Evolutionary conservation across 1,140 invertebrate genomes (phyloP), one percentile per base, ranked within the genome.

Genomic region (Lordiphosa mommai): DNA sequence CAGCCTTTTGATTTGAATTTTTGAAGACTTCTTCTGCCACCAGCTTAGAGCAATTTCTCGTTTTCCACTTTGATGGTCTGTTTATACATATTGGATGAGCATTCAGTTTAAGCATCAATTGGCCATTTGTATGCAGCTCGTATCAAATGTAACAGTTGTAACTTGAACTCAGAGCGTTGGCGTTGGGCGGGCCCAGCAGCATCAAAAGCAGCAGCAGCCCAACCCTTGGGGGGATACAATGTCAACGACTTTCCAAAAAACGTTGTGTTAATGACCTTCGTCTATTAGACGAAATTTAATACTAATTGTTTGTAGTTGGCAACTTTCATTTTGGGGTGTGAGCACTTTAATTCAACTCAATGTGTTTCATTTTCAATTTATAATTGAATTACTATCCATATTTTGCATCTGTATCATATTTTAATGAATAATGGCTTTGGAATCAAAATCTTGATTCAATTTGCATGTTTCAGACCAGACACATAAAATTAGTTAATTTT

Each of bases 181-280:
- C 61, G 61, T 64, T 44, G 61, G 7, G 40, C 14, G 17, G 44
- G 61, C 59, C 48, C 23, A 27, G 23, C 23, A 23, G 3, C 20
- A 4, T n/a, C n/a, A n/a, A n/a, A n/a, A n/a, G 60, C 64, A 48
- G 38, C 53, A 64, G 61, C 20, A 27, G 60, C 53, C 61, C 47
- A 38, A n/a, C 60, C 48, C 60, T 66, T 57, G 51, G 51, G 58
- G 66, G 61, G 34, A 23, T 32, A 68, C 77, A 84, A 84, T 84
- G 76, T 77, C 76, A 82, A 76, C 77, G 64, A 76, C 76, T 82
- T 82, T 82, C 77, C 43, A 80, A 82, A 72, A 58, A 63, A 30
- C 43, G 40, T 63, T 59, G 57, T 53, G 64, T 43, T 56, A 29
- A 47, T 44, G 76, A 71, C 66, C 76, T 74, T 80, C 55, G n/a